Conservation (phyloP, 2,888 invertebrate species). For the Lysandra bellargus region DNA sequence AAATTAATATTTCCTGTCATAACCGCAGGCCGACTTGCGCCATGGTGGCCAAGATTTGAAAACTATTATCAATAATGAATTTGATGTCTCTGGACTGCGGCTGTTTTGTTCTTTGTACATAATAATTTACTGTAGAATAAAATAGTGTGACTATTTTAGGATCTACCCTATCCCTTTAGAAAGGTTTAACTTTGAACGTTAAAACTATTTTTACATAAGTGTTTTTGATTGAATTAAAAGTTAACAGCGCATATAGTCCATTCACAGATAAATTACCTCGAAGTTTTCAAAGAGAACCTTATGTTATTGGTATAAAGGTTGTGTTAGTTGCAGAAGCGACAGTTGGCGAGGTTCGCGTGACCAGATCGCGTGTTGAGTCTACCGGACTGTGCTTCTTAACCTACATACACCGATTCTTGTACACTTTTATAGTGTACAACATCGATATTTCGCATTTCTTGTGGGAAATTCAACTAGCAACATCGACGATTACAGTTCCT, state of each 20-base stretch:
- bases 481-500: not conserved
- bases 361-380: not conserved
- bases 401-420: slow-evolving; percentile 50
- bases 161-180: not conserved
- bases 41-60: not conserved
- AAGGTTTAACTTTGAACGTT: not conserved
- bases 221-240: slow-evolving; percentile 19
- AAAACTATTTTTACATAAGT: not conserved
- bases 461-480: not conserved
- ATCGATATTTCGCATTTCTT: slow-evolving; percentile 19
- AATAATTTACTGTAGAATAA: not conserved
- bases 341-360: not conserved
- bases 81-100: not conserved
- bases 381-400: slow-evolving; percentile 56
- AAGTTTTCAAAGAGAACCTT: not conserved
- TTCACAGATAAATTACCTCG: not conserved
- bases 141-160: too few species aligned
- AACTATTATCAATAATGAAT: not conserved
- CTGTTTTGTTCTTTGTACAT: not conserved
- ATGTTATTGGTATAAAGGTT: not conserved
- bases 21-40: not conserved
- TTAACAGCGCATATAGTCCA: not conserved
- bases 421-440: slow-evolving; percentile 10
- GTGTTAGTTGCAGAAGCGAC: not conserved
- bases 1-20: slow-evolving; percentile 2